Conservation (phyloP, 2,888 invertebrate species). For the Meandrusa payeni region DNA sequence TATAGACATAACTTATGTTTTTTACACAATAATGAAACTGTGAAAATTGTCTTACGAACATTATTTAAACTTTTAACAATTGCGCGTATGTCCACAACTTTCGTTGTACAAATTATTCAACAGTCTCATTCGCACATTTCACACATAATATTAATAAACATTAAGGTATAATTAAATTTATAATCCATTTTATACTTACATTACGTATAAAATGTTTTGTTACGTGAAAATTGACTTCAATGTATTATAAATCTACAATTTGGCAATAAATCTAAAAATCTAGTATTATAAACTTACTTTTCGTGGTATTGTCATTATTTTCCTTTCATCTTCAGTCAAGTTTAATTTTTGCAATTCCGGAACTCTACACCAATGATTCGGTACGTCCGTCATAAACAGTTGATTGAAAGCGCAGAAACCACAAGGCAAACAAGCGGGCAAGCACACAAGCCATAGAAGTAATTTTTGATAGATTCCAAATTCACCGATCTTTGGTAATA, state of each 20-base stretch:
- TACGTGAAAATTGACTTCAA: constrained; percentile 72
- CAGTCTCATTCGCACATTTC: constrained; percentile 63
- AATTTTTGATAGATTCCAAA: constrained; percentile 94
- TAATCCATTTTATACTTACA: constrained; percentile 34
- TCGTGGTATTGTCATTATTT: constrained; percentile 84
- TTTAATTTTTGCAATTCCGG: constrained; percentile 82
- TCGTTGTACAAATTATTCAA: constrained; percentile 56
- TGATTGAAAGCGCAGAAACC: constrained; percentile 97
- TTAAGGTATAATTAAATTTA: constrained; percentile 46
- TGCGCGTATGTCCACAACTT: constrained; percentile 52
- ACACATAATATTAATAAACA: constrained; percentile 45
- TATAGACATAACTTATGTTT: constrained; percentile 73
- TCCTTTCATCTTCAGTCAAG: constrained; percentile 80
- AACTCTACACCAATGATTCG: constrained; percentile 92
- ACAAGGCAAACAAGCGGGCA: constrained; percentile 94
- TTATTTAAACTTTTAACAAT: constrained; percentile 59
- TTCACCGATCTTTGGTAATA: constrained; percentile 92
- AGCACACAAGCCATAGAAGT: constrained; percentile 91
- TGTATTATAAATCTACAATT: constrained; percentile 63
- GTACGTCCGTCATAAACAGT: constrained; percentile 94
- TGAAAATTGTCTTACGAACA: constrained; percentile 73
- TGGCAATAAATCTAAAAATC: no score
- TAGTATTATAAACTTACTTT: constrained; percentile 34
- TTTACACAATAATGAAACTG: constrained; percentile 73
- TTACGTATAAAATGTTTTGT: constrained; percentile 61